These are phyloP conservation scores for Brachyhypopomus occidentalis DNA, from an alignment of 2,113 vertebrate species.

Conservation along the genomic window DNA sequence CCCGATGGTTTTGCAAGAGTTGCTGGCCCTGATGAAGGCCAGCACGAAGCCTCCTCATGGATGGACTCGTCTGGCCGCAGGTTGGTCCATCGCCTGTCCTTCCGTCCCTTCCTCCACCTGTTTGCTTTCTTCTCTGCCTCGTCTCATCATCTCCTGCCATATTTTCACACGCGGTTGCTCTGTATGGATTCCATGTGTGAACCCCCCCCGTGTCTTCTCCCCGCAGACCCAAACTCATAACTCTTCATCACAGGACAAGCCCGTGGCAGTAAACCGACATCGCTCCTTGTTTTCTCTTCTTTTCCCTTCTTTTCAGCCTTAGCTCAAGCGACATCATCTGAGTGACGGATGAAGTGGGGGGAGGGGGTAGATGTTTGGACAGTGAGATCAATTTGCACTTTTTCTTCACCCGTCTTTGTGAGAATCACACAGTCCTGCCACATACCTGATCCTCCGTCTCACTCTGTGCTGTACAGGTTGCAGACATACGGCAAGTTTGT, in stretches of 20 bases:
- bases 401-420: slow-evolving; percentile 25
- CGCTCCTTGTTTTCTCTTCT: slow-evolving; percentile 1
- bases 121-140: not conserved
- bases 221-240: slow-evolving; percentile 1
- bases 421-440: slow-evolving; percentile 22
- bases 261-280: slow-evolving; percentile 5
- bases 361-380: not conserved
- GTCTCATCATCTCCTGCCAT: not conserved
- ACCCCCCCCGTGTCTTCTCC: not conserved
- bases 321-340: not conserved
- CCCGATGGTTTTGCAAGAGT: no score
- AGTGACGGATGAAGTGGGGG: not conserved
- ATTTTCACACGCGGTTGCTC: not conserved
- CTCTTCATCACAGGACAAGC: not conserved
- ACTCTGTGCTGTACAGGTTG: not conserved
- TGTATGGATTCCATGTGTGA: slow-evolving; percentile 14
- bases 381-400: not conserved
- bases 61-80: no score
- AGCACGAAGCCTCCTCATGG: no score
- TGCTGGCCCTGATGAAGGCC: no score
- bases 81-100: not conserved
- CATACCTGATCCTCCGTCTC: slow-evolving; percentile 1
- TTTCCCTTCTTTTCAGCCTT: not conserved
- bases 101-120: not conserved
- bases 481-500: not conserved